These are phyloP conservation scores for Formica aserva DNA, from an alignment of 2,888 invertebrate species.

Conservation along the genomic window DNA sequence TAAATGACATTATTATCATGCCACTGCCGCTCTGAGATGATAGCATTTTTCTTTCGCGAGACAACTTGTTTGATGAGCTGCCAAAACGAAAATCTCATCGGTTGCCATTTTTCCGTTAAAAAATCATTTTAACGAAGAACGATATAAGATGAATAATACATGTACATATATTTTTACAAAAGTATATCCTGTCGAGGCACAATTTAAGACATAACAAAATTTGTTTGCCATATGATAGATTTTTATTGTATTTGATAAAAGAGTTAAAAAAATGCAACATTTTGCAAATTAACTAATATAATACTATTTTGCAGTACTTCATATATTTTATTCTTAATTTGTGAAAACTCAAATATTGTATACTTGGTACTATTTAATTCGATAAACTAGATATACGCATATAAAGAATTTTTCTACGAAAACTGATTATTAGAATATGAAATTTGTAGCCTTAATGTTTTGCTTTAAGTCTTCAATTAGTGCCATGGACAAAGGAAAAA, in stretches of 20 bases:
- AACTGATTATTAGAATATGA: background rate
- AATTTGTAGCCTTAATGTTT: background rate
- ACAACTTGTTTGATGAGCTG: background rate
- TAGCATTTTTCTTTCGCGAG: background rate
- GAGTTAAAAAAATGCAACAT: background rate
- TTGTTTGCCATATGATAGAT: background rate
- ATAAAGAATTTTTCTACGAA: background rate
- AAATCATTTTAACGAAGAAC: background rate
- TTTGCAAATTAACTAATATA: background rate
- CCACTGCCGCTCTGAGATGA: background rate
- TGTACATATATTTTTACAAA: background rate
- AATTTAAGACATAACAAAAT: background rate
- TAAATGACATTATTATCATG: background rate
- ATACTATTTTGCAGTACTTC: background rate
- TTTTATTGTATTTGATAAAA: background rate
- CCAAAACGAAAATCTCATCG: background rate
- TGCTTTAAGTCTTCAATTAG: background rate
- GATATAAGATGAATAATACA: background rate
- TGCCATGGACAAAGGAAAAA: background rate
- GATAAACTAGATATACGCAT: background rate
- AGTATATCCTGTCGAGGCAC: background rate
- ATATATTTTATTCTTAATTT: background rate
- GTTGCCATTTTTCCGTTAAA: background rate
- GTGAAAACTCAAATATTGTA: background rate
- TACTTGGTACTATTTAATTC: background rate